These are phyloP conservation scores for Todiramphus chloris DNA, from an alignment of 2,113 vertebrate species.

Conservation along the genomic window DNA sequence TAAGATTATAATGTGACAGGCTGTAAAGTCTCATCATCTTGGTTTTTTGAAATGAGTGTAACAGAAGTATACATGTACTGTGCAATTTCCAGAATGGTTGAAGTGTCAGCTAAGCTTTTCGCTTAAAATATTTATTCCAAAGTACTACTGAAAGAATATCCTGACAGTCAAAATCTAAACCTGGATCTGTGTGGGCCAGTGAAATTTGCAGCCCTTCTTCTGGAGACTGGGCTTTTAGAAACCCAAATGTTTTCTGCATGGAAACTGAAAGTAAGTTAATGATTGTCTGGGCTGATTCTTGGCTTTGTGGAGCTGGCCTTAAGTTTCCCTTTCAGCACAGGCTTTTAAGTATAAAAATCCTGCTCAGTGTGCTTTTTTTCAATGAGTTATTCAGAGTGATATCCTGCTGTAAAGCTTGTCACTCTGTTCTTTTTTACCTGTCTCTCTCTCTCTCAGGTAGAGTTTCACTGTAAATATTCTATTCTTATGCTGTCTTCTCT, in stretches of 20 bases:
- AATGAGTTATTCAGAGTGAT: background rate
- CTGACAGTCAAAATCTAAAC: background rate
- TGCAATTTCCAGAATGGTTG: background rate
- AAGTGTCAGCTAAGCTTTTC: background rate
- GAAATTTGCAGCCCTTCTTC: background rate
- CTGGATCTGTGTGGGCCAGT: background rate
- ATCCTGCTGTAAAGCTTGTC: background rate
- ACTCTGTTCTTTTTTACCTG: background rate
- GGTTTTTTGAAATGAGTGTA: background rate
- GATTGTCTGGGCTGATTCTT: background rate
- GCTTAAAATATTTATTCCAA: background rate
- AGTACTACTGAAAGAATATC: background rate
- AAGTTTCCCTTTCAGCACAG: background rate
- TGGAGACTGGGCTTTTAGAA: background rate
- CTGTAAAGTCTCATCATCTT: background rate
- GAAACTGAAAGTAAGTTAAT: background rate
- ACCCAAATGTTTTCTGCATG: background rate
- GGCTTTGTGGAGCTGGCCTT: background rate
- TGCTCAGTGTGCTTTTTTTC: background rate
- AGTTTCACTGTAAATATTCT: background rate
- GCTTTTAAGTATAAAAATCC: background rate
- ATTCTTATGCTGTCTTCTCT: background rate
- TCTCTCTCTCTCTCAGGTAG: background rate
- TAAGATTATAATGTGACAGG: background rate
- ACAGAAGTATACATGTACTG: rapidly evolving